A percentile compares a stretch with the other conserved stretches of the same genome.
These are phyloP conservation scores for Nerophis lumbriciformis DNA, from an alignment of 2,113 vertebrate species.

Conservation along the genomic window DNA sequence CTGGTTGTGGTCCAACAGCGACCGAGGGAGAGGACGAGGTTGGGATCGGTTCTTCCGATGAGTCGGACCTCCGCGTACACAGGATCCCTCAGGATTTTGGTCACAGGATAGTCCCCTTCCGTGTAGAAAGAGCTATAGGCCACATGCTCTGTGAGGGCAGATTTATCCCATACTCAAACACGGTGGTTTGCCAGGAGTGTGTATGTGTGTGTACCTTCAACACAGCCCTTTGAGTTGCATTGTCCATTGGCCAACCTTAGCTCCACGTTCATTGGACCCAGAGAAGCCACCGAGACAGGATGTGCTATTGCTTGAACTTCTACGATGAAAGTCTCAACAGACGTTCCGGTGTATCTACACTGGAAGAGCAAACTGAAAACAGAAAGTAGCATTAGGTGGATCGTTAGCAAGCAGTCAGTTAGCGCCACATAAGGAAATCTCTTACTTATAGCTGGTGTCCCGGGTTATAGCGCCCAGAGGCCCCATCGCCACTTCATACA, in stretches of 20 bases:
- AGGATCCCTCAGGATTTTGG: slow-evolving; percentile 68
- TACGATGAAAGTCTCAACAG: slow-evolving; percentile 41
- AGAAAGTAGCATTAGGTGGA: not conserved
- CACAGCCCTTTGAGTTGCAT: slow-evolving; percentile 58
- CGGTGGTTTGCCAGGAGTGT: not conserved
- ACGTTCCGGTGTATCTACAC: slow-evolving; percentile 48
- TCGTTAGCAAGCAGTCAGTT: not conserved
- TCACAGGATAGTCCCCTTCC: slow-evolving; percentile 60
- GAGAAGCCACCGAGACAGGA: slow-evolving; percentile 29
- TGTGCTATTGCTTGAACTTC: slow-evolving; percentile 9
- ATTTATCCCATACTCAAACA: not conserved
- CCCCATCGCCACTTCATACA: slow-evolving; percentile 43
- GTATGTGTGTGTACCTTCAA: slow-evolving; percentile 47
- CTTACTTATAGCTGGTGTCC: slow-evolving; percentile 61
- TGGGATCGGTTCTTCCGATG: slow-evolving; percentile 71
- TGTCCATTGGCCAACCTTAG: slow-evolving; percentile 61
- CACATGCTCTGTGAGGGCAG: slow-evolving; percentile 38
- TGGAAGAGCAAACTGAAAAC: slow-evolving; percentile 54
- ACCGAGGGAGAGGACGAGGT: slow-evolving; percentile 54
- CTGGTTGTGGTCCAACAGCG: slow-evolving; percentile 55
- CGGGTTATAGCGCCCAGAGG: slow-evolving; percentile 59
- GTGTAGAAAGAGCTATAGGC: slow-evolving; percentile 61
- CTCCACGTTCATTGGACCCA: slow-evolving; percentile 51
- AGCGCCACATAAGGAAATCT: not conserved
- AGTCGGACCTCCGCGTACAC: slow-evolving; percentile 77